Evolutionary conservation across 53 echinoderm and acorn worm species (phyloP), one percentile per base, ranked within the genome.

Genomic region (Stichopus horrens): DNA sequence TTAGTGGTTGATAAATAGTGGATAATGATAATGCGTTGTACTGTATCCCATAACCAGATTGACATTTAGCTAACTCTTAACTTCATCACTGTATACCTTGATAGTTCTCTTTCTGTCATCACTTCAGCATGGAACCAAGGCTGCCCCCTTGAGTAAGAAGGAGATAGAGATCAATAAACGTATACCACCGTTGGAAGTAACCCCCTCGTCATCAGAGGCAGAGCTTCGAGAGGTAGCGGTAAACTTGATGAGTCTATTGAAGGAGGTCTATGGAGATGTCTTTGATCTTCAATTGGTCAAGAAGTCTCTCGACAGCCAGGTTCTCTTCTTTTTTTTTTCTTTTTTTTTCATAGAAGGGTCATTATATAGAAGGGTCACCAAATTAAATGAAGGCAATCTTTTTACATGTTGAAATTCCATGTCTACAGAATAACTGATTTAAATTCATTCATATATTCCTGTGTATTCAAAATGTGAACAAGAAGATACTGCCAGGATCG

Each of bases 221-320:
- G 79, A 79, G 79, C 79, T 79, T 0, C 79, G 79, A 79, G 79
- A 55, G 52, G 7, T 53, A n/a, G 79, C 79, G 14, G 53, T 18
- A 13, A 53, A 79, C 53, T 79, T 79, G 79, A 79, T 13, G 1
- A 19, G 53, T n/a, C 79, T 79, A 4, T 55, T 79, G 16, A 79
- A 79, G 54, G 79, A 79, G 10, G 79, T 79, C 18, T 79, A 52
- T 79, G 79, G 79, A 0, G 79, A 79, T 52, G 16, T 79, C 20
- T 79, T 79, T 79, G 79, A 79, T 79, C 79, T 79, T 55, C 53
- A 79, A 16, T 13, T 79, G 54, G 79, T 79, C 52, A 79, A 79
- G 20, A 9, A 54, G 19, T n/a, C 53, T 53, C 55, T 55, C 14
- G 79, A 79, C 7, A 79, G 5, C 8, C 54, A 79, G 79, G 79